phyloP scores from a whole-genome alignment of 2,797 vertebrate species.

The Halcyon badia region DNA sequence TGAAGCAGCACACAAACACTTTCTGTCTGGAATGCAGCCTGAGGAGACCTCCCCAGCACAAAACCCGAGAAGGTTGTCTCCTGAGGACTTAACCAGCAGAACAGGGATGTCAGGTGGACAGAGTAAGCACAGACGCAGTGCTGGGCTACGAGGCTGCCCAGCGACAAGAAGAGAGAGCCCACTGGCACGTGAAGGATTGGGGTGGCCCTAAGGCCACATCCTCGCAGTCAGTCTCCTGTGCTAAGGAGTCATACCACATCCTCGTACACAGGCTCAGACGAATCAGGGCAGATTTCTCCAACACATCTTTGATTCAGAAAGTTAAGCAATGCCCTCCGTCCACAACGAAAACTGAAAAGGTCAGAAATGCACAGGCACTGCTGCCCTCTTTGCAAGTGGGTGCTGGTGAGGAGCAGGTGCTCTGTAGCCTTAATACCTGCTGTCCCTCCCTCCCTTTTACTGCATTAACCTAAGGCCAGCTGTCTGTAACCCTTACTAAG shows the following conservation, averaged over 20 bases:
- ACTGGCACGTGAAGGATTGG: rapidly evolving
- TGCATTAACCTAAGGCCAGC: background rate
- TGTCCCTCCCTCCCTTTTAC: background rate
- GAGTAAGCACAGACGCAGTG: background rate
- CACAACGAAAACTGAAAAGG: background rate
- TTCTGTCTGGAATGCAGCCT: rapidly evolving
- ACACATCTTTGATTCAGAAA: background rate
- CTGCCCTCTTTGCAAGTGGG: background rate
- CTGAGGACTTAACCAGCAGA: background rate
- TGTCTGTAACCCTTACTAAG: background rate
- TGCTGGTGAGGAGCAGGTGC: background rate
- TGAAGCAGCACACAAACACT: background rate
- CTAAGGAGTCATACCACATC: rapidly evolving
- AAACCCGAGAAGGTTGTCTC: background rate
- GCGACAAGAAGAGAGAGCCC: background rate
- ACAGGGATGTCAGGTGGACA: rapidly evolving
- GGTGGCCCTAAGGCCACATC: background rate
- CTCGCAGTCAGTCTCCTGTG: rapidly evolving
- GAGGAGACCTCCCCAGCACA: rapidly evolving
- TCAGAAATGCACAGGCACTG: background rate
- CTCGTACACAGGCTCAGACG: rapidly evolving
- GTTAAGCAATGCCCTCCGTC: background rate
- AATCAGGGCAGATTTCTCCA: background rate
- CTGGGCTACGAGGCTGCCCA: background rate
- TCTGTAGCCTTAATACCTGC: background rate